phyloP scores from a whole-genome alignment of 2,113 vertebrate species.

The Pelvicachromis taeniatus region DNA sequence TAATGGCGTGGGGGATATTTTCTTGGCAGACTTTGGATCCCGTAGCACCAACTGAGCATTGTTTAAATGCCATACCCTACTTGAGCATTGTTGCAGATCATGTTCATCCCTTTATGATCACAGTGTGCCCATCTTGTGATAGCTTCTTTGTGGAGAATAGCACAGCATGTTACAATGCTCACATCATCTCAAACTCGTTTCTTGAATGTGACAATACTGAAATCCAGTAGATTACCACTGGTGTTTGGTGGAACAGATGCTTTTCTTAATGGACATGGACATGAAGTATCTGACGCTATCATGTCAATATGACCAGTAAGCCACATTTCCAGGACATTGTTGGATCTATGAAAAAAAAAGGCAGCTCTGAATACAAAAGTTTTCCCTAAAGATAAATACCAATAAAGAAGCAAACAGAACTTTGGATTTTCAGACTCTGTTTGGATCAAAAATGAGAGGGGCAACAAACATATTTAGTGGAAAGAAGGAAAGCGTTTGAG shows the following conservation, averaged over 20 bases:
- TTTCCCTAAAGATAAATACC: neutral
- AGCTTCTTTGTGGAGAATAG: too few relatives aligned
- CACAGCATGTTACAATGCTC: neutral
- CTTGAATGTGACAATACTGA: neutral
- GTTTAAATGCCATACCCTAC: neutral
- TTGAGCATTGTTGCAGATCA: neutral
- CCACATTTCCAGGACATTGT: neutral
- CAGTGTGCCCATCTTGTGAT: too few relatives aligned
- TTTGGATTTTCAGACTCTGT: neutral
- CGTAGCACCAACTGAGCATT: neutral
- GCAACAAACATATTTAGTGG: neutral
- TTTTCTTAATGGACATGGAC: neutral
- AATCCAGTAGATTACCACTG: neutral
- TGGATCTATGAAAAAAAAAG: rapidly evolving
- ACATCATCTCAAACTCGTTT: neutral
- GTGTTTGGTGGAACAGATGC: neutral
- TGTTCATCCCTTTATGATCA: neutral
- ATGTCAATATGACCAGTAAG: neutral
- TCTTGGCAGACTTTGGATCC: neutral
- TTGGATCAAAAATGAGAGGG: neutral
- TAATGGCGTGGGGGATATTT: neutral
- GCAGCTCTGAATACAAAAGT: neutral
- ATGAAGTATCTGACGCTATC: neutral
- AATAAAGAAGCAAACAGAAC: neutral
- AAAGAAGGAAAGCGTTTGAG: neutral